Evolutionary conservation across 2,888 invertebrate genomes (phyloP).

Genomic region (Drosophila borborema): DNA sequence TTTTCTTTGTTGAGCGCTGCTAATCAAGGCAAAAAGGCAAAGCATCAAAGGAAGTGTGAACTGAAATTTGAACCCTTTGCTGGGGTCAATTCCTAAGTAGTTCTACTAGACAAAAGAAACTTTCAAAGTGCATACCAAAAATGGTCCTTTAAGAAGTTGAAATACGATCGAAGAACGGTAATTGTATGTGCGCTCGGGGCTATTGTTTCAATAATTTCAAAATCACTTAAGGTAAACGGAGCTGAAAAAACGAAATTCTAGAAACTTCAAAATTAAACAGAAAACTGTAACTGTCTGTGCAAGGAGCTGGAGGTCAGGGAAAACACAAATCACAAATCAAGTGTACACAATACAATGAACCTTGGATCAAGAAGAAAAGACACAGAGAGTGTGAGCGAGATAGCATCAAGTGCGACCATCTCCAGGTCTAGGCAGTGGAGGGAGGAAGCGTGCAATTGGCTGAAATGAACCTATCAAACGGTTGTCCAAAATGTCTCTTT

Average conservation of each 20-base stretch:
- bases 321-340: slow-evolving; percentile 59
- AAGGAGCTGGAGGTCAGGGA: not conserved
- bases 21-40: slow-evolving; percentile 34
- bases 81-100: slow-evolving; percentile 38
- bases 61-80: slow-evolving; percentile 35
- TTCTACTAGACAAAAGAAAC: slow-evolving; percentile 19
- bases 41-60: slow-evolving; percentile 15
- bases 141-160: slow-evolving; percentile 9
- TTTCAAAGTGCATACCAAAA: not conserved
- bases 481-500: slow-evolving; percentile 81
- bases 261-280: slow-evolving; percentile 35
- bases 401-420: not conserved
- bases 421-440: too few species aligned
- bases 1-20: slow-evolving; percentile 2
- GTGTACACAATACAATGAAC: slow-evolving; percentile 68
- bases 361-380: slow-evolving; percentile 7
- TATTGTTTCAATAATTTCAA: slow-evolving; percentile 25
- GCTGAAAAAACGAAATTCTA: slow-evolving; percentile 37
- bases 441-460: slow-evolving; percentile 31
- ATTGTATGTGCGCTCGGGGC: not conserved
- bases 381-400: not conserved
- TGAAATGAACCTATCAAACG: slow-evolving; percentile 78
- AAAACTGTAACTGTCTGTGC: slow-evolving; percentile 1
- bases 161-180: slow-evolving; percentile 23
- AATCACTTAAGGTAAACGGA: slow-evolving; percentile 52